These are phyloP conservation scores for Ectemnius cavifrons DNA, from an alignment of 2,888 invertebrate genomes.

Conservation along the genomic window DNA sequence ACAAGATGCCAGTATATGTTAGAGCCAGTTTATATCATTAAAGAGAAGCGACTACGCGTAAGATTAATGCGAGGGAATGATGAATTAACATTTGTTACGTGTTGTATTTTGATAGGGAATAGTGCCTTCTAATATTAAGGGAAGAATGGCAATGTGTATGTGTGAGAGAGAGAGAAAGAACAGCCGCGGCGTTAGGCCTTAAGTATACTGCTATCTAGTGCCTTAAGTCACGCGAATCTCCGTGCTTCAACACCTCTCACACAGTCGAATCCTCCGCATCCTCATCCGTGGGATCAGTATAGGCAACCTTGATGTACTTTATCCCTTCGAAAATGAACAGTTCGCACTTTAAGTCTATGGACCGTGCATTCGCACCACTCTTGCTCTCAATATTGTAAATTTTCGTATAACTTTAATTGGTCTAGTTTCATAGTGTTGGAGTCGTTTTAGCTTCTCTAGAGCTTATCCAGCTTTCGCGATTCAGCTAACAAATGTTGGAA, in stretches of 20 bases:
- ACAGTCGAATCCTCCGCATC: constrained; percentile 54
- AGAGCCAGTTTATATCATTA: constrained; percentile 72
- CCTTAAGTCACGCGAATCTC: constrained; percentile 72
- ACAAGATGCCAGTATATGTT: constrained; percentile 74
- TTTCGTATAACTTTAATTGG: not conserved
- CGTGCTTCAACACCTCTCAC: constrained; percentile 59
- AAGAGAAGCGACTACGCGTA: constrained; percentile 63
- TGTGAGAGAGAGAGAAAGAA: constrained; percentile 25
- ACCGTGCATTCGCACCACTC: not conserved
- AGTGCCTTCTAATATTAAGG: constrained; percentile 74
- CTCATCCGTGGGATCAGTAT: constrained; percentile 51
- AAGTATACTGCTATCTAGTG: constrained; percentile 71
- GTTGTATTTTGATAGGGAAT: constrained; percentile 68
- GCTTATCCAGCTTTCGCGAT: no score
- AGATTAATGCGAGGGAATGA: constrained; percentile 51
- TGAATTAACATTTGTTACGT: constrained; percentile 64
- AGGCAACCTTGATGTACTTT: constrained; percentile 29
- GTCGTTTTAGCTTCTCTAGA: no score
- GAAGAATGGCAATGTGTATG: constrained; percentile 38
- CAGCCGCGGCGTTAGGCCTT: constrained; percentile 64
- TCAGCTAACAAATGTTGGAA: no score
- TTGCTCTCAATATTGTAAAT: not conserved
- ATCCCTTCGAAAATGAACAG: constrained; percentile 13
- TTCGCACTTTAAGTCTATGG: no score
- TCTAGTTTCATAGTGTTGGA: no score